A percentile compares a stretch with the other conserved stretches of the same genome.
These are phyloP conservation scores for Limnothrissa miodon DNA, from an alignment of 2,113 vertebrate genomes.

Conservation along the genomic window DNA sequence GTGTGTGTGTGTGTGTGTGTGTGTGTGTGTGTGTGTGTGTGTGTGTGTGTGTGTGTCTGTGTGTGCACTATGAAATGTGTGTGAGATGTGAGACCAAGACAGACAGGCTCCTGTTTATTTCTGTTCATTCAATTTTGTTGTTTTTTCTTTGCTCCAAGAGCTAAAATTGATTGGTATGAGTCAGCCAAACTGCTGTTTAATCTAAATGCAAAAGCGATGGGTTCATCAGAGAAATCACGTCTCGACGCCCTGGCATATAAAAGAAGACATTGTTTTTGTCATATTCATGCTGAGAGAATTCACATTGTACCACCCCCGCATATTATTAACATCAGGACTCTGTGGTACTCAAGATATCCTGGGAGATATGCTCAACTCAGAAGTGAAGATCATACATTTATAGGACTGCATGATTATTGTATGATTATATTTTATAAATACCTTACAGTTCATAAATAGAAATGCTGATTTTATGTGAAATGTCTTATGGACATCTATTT, in stretches of 20 bases:
- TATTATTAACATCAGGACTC: background rate
- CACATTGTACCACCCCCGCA: background rate
- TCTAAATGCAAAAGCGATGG: background rate
- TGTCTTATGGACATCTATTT: no score
- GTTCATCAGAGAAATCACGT: background rate
- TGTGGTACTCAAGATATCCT: background rate
- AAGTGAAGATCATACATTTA: no score
- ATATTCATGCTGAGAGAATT: background rate
- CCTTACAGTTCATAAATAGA: no score
- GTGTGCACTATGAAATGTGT: background rate
- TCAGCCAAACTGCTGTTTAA: background rate
- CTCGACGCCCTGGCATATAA: background rate
- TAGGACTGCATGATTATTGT: no score
- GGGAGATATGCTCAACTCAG: background rate
- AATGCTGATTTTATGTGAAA: no score
- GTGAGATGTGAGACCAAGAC: background rate
- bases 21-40: no score
- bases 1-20: no score
- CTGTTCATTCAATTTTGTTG: background rate
- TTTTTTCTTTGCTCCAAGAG: background rate
- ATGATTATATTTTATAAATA: no score
- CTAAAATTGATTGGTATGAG: background rate
- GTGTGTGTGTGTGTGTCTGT: background rate
- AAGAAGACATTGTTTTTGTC: background rate
- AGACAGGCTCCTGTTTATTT: background rate